Base-by-base conservation (phyloP, 2,888 invertebrate species). In the Nematopogon swammerdamellus region DNA sequence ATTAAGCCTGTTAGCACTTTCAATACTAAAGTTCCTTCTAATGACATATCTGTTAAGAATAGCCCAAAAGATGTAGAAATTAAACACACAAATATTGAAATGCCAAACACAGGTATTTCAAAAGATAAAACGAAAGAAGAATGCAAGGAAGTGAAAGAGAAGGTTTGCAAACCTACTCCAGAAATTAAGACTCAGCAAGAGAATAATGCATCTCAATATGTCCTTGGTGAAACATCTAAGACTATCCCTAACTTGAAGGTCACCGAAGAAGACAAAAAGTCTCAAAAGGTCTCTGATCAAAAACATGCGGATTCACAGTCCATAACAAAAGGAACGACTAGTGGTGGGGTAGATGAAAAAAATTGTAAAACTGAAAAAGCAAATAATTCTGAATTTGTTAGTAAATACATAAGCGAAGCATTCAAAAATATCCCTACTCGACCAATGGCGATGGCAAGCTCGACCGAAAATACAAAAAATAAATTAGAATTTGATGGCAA, bases 351-450 rank as follows among this genome's bases (percentile, higher is more conserved):
- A 36, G 36, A 36, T 14, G 36, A 36, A 36, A 36, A 36, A 36
- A 36, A 36, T 25, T 25, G 4, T 6, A 25, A 25, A 25, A 25
- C 4, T 25, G 25, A 25, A 25, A 25, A 25, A 25, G 5, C 25
- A 4, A 25, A 25, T 8, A 25, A 25, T 25, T 25, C 8, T 44
- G 44, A 42, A 18, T 36, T 49, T 42, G 20, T 49, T n/a, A 36
- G 19, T 29, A 44, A 44, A 44, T 25, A 44, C 17, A 44, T 48
- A n/a, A 48, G 17, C n/a, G 44, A 48, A 44, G 48, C 48, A 14
- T 18, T 48, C 2, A 48, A 44, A 29, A 29, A 19, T 14, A 17
- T 19, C 16, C 18, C 29, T 19, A 19, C 19, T 43, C 11, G 8
- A 14, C 8, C 36, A 36, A 14, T 14, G 14, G 36, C 36, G 6